These are phyloP conservation scores for Auanema freiburgensis DNA, from an alignment of 2,888 invertebrate species.

Conservation along the genomic window DNA sequence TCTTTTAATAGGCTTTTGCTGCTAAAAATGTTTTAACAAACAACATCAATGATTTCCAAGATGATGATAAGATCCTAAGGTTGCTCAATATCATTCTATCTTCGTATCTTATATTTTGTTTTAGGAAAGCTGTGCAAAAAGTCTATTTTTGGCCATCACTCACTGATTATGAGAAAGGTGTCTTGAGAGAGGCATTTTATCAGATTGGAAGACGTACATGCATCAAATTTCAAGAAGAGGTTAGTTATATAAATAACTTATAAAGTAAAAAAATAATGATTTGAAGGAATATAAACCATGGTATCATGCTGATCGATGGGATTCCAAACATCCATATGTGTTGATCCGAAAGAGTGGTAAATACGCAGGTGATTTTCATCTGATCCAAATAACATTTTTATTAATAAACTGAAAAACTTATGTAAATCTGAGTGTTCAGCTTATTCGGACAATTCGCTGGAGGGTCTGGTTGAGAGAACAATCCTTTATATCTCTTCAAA, in stretches of 20 bases:
- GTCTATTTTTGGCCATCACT: constrained; percentile 62
- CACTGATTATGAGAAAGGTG: constrained; percentile 44
- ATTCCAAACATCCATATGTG: constrained; percentile 55
- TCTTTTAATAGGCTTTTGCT: too few species aligned
- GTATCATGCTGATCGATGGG: constrained; percentile 62
- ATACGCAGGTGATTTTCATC: constrained; percentile 46
- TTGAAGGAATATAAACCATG: constrained; percentile 58
- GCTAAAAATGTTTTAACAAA: too few species aligned
- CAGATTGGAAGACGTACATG: constrained; percentile 59
- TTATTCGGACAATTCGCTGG: constrained; percentile 59
- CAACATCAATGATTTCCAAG: too few species aligned
- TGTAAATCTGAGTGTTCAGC: constrained; percentile 31
- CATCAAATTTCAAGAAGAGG: constrained; percentile 46
- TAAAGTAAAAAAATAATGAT: too few species aligned
- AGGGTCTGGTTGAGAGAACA: constrained; percentile 53
- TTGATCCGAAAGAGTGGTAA: constrained; percentile 58
- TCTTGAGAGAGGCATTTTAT: constrained; percentile 51
- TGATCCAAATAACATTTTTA: background rate
- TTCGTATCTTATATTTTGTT: too few species aligned
- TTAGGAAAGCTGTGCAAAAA: constrained; percentile 46
- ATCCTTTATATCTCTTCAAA: constrained; percentile 55
- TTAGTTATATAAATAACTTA: too few species aligned
- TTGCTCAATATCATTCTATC: too few species aligned
- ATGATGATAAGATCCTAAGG: too few species aligned
- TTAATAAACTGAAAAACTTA: background rate